Evolutionary conservation across 2,797 vertebrate genomes (phyloP), one percentile per base, ranked within the genome.

Genomic region (Astyanax mexicanus): DNA sequence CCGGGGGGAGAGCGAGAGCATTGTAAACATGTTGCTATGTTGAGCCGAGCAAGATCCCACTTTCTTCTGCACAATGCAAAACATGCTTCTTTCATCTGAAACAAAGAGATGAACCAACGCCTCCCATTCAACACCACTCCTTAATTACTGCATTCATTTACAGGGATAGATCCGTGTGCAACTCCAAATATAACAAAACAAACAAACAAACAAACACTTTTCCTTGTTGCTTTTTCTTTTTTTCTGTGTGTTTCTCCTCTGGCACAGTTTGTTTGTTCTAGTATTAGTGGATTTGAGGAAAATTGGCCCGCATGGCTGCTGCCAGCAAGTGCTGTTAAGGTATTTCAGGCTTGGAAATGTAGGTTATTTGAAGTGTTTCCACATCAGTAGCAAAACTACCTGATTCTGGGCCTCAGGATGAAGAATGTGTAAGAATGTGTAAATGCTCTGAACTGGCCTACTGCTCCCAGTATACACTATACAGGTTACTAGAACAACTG

Each of bases 61-160:
- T 57, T 79, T 74, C 88, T 91, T 91, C 88, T 87, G 88, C 84
- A 83, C 86, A 82, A 83, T 81, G 84, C 83, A 87, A 90, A 90
- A 89, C 85, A 84, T 78, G 78, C 86, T 87, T 86, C 91, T 92
- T 91, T 92, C 90, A 93, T 92, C 91, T 92, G 86, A 90, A 83
- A 91, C 86, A 91, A 89, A 86, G 75, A 88, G 87, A 90, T 86
- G 87, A 90, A 84, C 75, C 86, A 84, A 83, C 66, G 86, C 88
- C 88, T 86, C 87, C 88, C 78, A 85, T 83, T 67, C 73, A 52
- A 73, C 57, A 52, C 69, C 35, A 70, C 32, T 74, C 38, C 78
- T 89, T 93, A 93, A 93, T 93, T 91, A 92, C 83, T 88, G 84
- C 86, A 85, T 89, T 90, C 88, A 89, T 92, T 92, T 92, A 88